phyloP scores from a whole-genome alignment of 2,113 vertebrate genomes.

The Sinocyclocheilus grahami region DNA sequence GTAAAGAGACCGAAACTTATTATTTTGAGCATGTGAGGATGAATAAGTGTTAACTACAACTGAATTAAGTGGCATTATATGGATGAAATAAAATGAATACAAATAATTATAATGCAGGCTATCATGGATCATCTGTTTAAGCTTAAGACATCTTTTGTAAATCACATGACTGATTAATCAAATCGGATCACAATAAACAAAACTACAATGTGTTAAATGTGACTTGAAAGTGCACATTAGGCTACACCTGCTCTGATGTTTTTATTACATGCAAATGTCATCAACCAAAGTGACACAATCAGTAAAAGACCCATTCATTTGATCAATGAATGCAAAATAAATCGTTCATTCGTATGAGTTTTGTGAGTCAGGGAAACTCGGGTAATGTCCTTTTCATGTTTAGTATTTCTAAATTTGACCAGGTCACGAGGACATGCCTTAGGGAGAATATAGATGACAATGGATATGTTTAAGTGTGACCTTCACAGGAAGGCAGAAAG shows the following conservation, averaged over 20 bases:
- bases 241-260: neutral
- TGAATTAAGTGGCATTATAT: neutral
- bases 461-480: neutral
- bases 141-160: neutral
- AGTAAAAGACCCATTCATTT: neutral
- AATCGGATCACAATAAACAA: neutral
- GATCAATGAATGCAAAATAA: neutral
- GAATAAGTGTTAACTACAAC: neutral
- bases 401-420: neutral
- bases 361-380: neutral
- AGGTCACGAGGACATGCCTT: neutral
- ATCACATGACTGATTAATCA: neutral
- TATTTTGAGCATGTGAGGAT: neutral
- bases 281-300: neutral
- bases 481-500: neutral
- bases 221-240: neutral
- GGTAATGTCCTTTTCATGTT: neutral
- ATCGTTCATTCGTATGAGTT: neutral
- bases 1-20: neutral
- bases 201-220: neutral
- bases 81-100: neutral
- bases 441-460: neutral
- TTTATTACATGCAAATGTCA: slow-evolving; percentile 16
- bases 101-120: neutral
- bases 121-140: neutral